Percentiles rank a stretch among this genome's conserved stretches.
phyloP scores from a whole-genome alignment of 2,888 invertebrate species.

The Pemphredon lugubris region DNA sequence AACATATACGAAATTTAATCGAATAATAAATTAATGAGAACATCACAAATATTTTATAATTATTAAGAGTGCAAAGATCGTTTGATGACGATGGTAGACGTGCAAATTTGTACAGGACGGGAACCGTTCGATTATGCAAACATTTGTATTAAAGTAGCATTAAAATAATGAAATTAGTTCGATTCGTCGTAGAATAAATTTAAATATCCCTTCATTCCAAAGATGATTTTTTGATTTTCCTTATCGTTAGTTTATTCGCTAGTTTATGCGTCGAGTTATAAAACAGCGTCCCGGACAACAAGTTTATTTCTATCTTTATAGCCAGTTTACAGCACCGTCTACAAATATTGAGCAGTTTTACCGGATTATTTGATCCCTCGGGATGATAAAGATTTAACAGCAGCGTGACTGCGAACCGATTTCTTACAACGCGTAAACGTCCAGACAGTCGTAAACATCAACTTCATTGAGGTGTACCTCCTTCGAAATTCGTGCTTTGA shows the following conservation, averaged over 20 bases:
- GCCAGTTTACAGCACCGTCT: not conserved
- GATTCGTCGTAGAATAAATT: not conserved
- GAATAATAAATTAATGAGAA: no score
- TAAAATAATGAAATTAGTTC: not conserved
- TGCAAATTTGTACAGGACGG: no score
- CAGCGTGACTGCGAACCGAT: not conserved
- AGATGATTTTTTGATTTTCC: no score
- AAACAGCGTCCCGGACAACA: not conserved
- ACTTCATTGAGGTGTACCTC: not conserved
- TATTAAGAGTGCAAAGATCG: no score
- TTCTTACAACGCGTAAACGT: not conserved
- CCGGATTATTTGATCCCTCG: conserved; percentile 3
- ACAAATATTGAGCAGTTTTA: not conserved
- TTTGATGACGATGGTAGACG: no score
- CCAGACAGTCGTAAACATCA: not conserved
- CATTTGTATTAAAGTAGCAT: not conserved
- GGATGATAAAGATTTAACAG: conserved; percentile 1
- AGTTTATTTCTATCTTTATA: conserved; percentile 1
- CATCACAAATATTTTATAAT: no score
- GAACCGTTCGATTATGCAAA: no score
- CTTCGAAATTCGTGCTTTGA: no score
- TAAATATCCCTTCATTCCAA: not conserved
- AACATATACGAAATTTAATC: no score
- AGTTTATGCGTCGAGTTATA: not conserved
- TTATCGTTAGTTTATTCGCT: not conserved